Evolutionary conservation across 2,888 invertebrate genomes (phyloP), one percentile per base, ranked within the genome.

Genomic region (Leptopilina syphax): DNA sequence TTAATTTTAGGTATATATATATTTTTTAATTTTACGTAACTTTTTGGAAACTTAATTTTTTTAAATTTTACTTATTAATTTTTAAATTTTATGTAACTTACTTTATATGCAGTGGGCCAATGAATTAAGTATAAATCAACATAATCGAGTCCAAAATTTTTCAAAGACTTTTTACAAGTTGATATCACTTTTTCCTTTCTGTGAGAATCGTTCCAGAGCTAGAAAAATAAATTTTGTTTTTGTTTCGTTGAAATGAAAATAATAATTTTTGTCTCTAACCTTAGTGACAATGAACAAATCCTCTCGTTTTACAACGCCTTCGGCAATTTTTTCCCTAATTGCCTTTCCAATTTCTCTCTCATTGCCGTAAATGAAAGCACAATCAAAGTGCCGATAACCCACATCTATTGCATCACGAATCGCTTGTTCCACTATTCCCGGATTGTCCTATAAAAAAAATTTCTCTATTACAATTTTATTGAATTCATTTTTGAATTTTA

Each of bases 161-260:
- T 88, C 66, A 89, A 80, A 6, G 94, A 93, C 82, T 92, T 90
- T 85, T 93, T 92, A 76, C 94, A 89, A 34, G 92, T 89, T 13
- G 93, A 92, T 9, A 93, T 91, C 0, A 95, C 95, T 47, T 93
- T 88, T 57, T 94, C 92, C 82, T 93, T 92, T 60, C 92, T 92
- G 87, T 95, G 95, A 83, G 92, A 93, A 50, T 94, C 95, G 87
- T 95, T 95, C 95, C 95, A 96, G 34, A 95, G 88, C 94, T 57
- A 44, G 12, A 57, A 57, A 76, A 41, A 57, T 57, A 18, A 77
- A 70, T 76, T 18, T 60, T 54, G 12, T 57, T 8, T 65, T 47
- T 47, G 8, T 47, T 7, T 47, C 47, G 9, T 5, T 47, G 9
- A 10, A 47, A 47, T 1, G 5, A 47, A 47, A 47, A 5, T 57